A percentile compares a stretch with the other conserved stretches of the same genome.
Evolutionary conservation across 2,113 vertebrate species (phyloP).

Genomic region (Ammodytes marinus): DNA sequence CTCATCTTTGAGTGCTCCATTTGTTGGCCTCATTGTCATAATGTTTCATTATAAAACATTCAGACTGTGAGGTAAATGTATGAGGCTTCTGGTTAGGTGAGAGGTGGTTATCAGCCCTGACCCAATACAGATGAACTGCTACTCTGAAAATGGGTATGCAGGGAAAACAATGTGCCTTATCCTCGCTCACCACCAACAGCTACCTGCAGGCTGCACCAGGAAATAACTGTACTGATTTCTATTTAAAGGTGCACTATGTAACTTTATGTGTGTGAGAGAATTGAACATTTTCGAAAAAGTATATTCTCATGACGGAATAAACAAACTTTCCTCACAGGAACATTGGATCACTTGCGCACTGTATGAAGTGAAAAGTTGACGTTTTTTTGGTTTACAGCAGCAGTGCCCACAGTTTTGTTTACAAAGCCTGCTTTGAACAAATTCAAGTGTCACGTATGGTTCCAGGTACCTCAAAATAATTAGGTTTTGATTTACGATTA

Average conservation of each 20-base stretch:
- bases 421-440: no score
- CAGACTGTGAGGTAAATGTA: constrained; percentile 25
- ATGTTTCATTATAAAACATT: constrained; percentile 19
- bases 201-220: constrained; percentile 19
- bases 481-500: no score
- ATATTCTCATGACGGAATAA: no score
- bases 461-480: no score
- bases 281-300: no score
- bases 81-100: constrained; percentile 36
- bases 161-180: constrained; percentile 8
- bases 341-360: no score
- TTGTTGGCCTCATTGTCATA: constrained; percentile 14
- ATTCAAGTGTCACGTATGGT: no score
- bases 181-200: neutral
- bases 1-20: constrained; percentile 33
- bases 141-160: constrained; percentile 16
- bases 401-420: no score
- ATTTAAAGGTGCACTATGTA: neutral
- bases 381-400: no score
- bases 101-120: constrained; percentile 39
- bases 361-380: no score
- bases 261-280: no score
- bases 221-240: constrained; percentile 26
- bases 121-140: constrained; percentile 16
- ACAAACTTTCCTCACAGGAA: no score